Evolutionary conservation across 2,888 invertebrate species (phyloP), one percentile per base, ranked within the genome.

Genomic region (Caenorhabditis uteleia): DNA sequence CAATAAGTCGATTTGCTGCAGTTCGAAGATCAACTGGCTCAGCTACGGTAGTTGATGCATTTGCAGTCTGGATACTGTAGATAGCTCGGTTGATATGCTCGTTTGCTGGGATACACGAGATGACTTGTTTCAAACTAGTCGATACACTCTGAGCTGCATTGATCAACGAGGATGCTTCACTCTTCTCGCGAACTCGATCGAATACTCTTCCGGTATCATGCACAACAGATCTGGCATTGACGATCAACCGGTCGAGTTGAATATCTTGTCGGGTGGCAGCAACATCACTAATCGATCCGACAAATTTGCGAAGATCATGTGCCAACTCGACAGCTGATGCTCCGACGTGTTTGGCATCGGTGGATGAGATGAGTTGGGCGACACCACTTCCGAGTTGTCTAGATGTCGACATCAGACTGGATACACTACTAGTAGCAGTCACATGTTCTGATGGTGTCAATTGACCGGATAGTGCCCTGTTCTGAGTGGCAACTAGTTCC

Each of bases 71-170:
- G 26, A 85, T 84, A 53, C 90, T 89, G 61, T 89, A 90, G 36
- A 70, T 92, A 76, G 89, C 89, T 67, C 89, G 89, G 75, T 95
- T 95, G n/a, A 97, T 90, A 83, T 95, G 94, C 50, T 90, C 89
- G 84, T 95, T 93, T 0, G 94, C 93, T 0, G 95, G 95, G 39
- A 95, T 88, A 68, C 92, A 91, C 71, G 90, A 90, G 49, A 95
- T 89, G 70, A 87, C 69, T 93, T 88, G 14, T 31, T 90, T 90
- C 0, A 91, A 91, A 12, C 85, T 84, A 40, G 85, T 85, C 18
- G 87, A 84, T 14, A 75, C 73, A 42, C 64, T 60, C 29, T 62
- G 59, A 10, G 77, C 74, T 4, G 76, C 67, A 4, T 79, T 77
- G 14, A 73, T 69, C 26, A 82, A 61, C 10, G 74, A 70, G 2